Evolutionary conservation across 2,888 invertebrate genomes (phyloP).

Genomic region (Hypolimnas misippus): DNA sequence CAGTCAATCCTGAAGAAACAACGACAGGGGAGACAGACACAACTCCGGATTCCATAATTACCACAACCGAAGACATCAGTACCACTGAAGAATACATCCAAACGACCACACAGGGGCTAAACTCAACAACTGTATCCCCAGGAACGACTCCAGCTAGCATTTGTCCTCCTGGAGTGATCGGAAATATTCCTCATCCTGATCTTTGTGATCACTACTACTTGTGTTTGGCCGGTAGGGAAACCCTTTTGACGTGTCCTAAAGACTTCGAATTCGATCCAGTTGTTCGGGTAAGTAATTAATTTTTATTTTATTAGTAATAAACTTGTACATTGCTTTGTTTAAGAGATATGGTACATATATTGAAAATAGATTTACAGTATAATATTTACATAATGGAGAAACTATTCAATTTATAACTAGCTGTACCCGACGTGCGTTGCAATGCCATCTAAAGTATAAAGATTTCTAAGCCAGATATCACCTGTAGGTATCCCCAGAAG

Average conservation of each 20-base stretch:
- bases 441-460: no score
- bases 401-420: no score
- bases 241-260: constrained; percentile 21
- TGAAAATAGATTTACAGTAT: no score
- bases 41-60: not conserved
- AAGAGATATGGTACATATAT: no score
- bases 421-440: no score
- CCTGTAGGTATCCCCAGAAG: no score
- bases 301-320: not conserved
- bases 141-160: constrained; percentile 36
- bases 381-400: no score
- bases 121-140: constrained; percentile 19
- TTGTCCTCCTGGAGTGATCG: constrained; percentile 48
- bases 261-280: constrained; percentile 28
- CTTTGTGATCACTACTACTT: constrained; percentile 53
- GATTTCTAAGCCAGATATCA: no score
- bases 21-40: not conserved
- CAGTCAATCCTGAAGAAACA: no score
- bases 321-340: no score
- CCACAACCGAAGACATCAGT: not conserved
- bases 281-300: not conserved
- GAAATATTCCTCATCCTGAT: constrained; percentile 52
- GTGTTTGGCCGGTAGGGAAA: constrained; percentile 47
- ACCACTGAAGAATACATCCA: no score
- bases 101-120: no score